phyloP scores from a whole-genome alignment of 2,797 vertebrate genomes.

The Silurus aristotelis region DNA sequence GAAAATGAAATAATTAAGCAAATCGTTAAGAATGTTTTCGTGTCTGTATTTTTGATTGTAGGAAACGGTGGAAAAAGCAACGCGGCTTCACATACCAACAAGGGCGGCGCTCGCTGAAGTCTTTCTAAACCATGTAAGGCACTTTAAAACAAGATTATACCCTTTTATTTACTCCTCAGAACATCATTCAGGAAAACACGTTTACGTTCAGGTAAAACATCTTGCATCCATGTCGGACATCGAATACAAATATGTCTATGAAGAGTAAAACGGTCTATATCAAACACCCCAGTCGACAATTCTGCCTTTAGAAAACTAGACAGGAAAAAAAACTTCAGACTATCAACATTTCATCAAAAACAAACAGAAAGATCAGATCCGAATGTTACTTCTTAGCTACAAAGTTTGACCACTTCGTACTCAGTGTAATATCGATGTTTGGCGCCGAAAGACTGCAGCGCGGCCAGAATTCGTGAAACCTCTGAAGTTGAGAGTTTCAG shows the following conservation, averaged over 20 bases:
- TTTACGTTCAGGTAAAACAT: slow-evolving; percentile 8
- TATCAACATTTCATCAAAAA: slow-evolving; percentile 27
- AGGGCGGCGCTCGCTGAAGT: not conserved
- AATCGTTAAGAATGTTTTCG: slow-evolving; percentile 1
- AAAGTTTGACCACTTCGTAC: slow-evolving; percentile 94
- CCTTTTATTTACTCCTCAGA: slow-evolving; percentile 48
- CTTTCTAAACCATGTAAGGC: not conserved
- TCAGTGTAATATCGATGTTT: slow-evolving; percentile 89
- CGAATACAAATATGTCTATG: slow-evolving; percentile 62
- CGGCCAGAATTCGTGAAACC: slow-evolving; percentile 90
- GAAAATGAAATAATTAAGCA: slow-evolving; percentile 20
- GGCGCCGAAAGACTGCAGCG: slow-evolving; percentile 90
- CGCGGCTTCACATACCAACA: not conserved
- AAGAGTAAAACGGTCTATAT: slow-evolving; percentile 70
- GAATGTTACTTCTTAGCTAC: slow-evolving; percentile 81
- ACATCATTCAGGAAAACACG: slow-evolving; percentile 19
- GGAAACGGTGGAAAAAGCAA: not conserved
- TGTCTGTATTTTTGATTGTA: slow-evolving; percentile 1
- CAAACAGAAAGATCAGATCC: slow-evolving; percentile 51
- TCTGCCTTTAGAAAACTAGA: slow-evolving; percentile 21
- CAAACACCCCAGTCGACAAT: slow-evolving; percentile 67
- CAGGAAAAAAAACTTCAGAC: slow-evolving; percentile 23
- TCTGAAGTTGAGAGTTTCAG: slow-evolving; percentile 92
- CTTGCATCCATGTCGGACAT: slow-evolving; percentile 57
- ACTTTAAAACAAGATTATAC: slow-evolving; percentile 30